Base-by-base conservation (phyloP, 2,113 vertebrate genomes). In the Sitta europaea region DNA sequence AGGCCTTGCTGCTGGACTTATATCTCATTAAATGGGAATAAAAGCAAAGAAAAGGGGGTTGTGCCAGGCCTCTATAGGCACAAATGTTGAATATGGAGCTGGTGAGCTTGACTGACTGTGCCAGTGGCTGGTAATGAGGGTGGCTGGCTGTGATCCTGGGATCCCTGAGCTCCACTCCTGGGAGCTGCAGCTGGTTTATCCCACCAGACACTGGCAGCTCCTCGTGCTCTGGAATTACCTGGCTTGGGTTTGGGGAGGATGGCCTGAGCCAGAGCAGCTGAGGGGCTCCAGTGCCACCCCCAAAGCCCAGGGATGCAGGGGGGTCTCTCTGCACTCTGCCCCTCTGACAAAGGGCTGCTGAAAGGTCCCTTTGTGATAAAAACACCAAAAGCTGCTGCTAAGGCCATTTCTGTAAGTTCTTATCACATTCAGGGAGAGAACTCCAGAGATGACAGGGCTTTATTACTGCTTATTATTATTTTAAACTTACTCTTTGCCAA, bases 211-310 rank as follows among this genome's bases (percentile, higher is more conserved):
- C 0, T 8, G 76, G 70, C 74, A 66, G n/a, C 7, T 90, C 24
- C 66, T 73, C 38, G 5, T 36, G 63, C 59, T 77, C 57, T 54
- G 59, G 20, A 27, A 4, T 55, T 67, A 13, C 84, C 53, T 5
- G 5, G 0, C 0, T 0, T 0, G 5, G 7, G 4, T 27, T 78
- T 59, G 1, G n/a, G 71, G 68, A 74, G 47, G 38, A 2, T 0
- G 2, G 4, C 5, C 63, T 23, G 43, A 72, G 59, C 29, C 57
- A 68, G 33, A 42, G 35, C 2, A 8, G 27, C 55, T 38, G 28
- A 38, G 43, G 50, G 53, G 50, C 70, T 47, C 0, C 0, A 48
- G 61, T 11, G 36, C 17, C n/a, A 51, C 9, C 67, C 57, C 43
- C 22, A 5, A 22, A 35, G 33, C 24, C 36, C 11, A 10, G 43